Conservation (phyloP, 2,797 vertebrate species). For the Poecilia picta region DNA sequence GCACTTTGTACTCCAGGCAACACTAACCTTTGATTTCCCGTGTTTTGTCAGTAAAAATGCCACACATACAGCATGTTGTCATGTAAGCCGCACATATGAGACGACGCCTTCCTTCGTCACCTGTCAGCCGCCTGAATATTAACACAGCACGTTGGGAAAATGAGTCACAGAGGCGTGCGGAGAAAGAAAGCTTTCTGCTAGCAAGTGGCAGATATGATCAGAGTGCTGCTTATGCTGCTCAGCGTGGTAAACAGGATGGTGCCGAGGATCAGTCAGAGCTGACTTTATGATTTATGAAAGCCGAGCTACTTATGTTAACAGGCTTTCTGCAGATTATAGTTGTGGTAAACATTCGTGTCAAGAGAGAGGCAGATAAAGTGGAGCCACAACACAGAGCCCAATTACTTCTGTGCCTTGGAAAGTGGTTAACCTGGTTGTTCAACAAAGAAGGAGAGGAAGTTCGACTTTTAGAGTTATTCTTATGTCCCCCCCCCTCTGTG, state of each 20-base stretch:
- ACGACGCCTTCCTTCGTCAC: constrained; percentile 69
- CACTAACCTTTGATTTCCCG: constrained; percentile 67
- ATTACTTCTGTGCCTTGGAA: constrained; percentile 67
- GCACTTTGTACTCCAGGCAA: constrained; percentile 55
- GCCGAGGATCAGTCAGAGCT: constrained; percentile 81
- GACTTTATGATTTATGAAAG: constrained; percentile 84
- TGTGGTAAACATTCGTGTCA: constrained; percentile 87
- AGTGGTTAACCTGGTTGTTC: constrained; percentile 69
- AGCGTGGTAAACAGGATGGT: constrained; percentile 81
- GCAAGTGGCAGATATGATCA: constrained; percentile 79
- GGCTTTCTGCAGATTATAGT: constrained; percentile 87
- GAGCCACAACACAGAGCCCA: constrained; percentile 72
- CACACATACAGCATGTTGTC: constrained; percentile 43
- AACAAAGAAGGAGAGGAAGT: constrained; percentile 40
- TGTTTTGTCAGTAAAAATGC: constrained; percentile 60
- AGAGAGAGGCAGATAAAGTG: constrained; percentile 74
- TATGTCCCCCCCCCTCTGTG: constrained; percentile 33
- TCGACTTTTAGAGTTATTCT: constrained; percentile 46
- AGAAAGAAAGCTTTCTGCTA: constrained; percentile 66
- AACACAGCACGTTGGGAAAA: constrained; percentile 74
- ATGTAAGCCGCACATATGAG: constrained; percentile 64
- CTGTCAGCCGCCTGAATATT: constrained; percentile 76
- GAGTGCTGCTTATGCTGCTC: constrained; percentile 73
- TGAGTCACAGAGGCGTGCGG: constrained; percentile 64
- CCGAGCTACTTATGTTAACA: constrained; percentile 88